Base-by-base conservation (phyloP, 2,797 vertebrate species). In the Falco concolor region DNA sequence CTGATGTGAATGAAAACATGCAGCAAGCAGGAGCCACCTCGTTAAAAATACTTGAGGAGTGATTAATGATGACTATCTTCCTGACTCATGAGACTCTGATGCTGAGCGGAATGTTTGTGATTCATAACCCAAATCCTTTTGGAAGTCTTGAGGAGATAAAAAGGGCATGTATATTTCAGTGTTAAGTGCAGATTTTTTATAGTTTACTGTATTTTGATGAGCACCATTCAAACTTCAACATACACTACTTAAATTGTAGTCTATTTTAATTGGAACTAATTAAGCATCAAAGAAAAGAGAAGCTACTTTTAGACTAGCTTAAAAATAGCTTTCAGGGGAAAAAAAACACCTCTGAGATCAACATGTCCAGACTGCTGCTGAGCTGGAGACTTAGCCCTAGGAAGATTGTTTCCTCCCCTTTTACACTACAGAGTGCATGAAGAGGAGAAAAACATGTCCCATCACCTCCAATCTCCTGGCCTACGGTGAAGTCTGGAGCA, bases 21-120 rank as follows among this genome's bases (percentile, higher is more conserved):
- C 68, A 92, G 75, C 32, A 64, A 94, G 83, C 85, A 82, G 93
- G 95, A 97, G 22, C 92, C 74, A 82, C 95, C 86, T 94, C 93
- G 52, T 95, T 92, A 76, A 84, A 95, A 90, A 80, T 65, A 40
- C 84, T 83, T 12, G 9, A 93, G 92, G 89, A 84, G 75, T 95
- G 95, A 95, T 95, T 96, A 95, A 95, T 86, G 93, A 91, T 94
- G 72, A 87, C 57, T 94, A 1, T 90, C 86, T 89, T 82, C 73
- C 84, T 97, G 95, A 96, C 88, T 95, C 92, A 90, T 40, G 67
- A 67, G 83, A 42, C 87, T 85, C 76, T 91, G n/a, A 83, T 84
- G 86, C 92, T 90, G 63, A 92, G 52, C 90, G 77, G 70, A 89
- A 89, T 64, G 75, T 90, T 93, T 90, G 80, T 73, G 81, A 93